These are phyloP conservation scores for Trigoniulus corallinus DNA, from an alignment of 1,140 invertebrate genomes.

Conservation along the genomic window DNA sequence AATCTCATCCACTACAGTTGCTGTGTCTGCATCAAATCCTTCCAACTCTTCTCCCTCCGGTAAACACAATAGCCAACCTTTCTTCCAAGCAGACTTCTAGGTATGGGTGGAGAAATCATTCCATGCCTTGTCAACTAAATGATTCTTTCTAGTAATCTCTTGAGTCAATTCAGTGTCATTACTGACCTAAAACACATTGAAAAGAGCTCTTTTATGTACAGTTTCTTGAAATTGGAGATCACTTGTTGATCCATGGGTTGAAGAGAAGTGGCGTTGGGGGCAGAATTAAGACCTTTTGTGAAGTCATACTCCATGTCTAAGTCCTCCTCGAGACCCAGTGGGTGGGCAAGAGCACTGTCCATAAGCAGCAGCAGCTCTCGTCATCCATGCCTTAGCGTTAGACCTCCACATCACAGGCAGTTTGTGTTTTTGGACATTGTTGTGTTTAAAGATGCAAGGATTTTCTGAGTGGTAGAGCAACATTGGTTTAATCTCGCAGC, in stretches of 20 bases:
- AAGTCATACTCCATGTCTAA: constrained; percentile 10
- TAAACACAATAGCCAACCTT: constrained; percentile 6
- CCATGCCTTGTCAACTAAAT: constrained; percentile 8
- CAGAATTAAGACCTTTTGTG: constrained; percentile 5
- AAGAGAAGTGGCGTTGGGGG: constrained; percentile 11
- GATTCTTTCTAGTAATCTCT: constrained; percentile 3
- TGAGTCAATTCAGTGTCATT: constrained; percentile 6
- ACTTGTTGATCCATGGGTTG: constrained; percentile 16
- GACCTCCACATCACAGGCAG: constrained; percentile 4
- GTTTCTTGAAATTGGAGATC: too few relatives aligned
- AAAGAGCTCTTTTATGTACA: constrained; percentile 4
- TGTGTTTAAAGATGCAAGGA: constrained; percentile 6
- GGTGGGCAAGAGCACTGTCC: constrained; percentile 13
- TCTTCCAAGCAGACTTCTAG: constrained; percentile 8
- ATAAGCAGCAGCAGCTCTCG: constrained; percentile 14
- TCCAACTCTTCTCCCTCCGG: constrained; percentile 3
- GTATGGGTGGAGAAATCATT: constrained; percentile 8
- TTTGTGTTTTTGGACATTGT: constrained; percentile 1
- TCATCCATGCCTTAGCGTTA: constrained; percentile 27
- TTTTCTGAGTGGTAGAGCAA: constrained; percentile 24
- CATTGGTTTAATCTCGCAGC: constrained; percentile 27
- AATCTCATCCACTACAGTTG: constrained; percentile 7
- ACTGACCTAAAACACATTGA: constrained; percentile 3
- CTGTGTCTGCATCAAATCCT: background rate
- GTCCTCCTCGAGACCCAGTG: constrained; percentile 6